Base-by-base conservation (phyloP, 1,140 invertebrate genomes). In the Nasonia longicornis region DNA sequence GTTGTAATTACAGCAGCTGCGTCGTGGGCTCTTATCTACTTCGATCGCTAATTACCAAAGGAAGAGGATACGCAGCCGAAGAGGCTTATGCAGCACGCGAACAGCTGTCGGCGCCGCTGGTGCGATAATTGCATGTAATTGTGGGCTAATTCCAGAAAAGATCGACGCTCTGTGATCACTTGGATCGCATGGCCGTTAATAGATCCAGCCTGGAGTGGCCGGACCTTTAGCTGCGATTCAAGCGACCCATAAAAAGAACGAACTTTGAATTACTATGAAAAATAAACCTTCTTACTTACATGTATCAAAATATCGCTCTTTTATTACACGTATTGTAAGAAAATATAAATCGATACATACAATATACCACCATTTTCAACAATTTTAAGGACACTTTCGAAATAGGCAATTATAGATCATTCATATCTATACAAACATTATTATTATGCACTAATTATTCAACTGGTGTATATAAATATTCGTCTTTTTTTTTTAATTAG, bases 1-100 rank as follows among this genome's bases (percentile, higher is more conserved):
- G 3, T 73, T 73, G 42, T 73, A 73, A 29, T 73, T 73, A 48
- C 26, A 73, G 14, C 16, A 52, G 48, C 48, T n/a, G 52, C 52
- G 52, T 58, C 1, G 16, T 1, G 14, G 52, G 22, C 14, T 31
- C 6, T 74, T 74, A 31, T 31, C 45, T 29, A 52, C 14, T 74
- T 74, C 45, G 42, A 58, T 73, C 12, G n/a, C 20, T 58, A 74
- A 74, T 74, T 74, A 10, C 45, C 26, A 31, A 7, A 48, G 12
- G 26, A 52, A 29, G 71, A 38, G 29, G 48, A 73, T n/a, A n/a
- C 52, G 16, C 4, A 58, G 20, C 16, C 52, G 14, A 74, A 52
- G 6, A 31, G 45, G 45, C 20, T 74, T 58, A 74, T n/a, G 26
- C 22, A 22, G 52, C 52, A 7, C 52, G 16, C 20, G 16, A 58